These are phyloP conservation scores for Troilus luridus DNA, from an alignment of 2,888 invertebrate species.

Conservation along the genomic window DNA sequence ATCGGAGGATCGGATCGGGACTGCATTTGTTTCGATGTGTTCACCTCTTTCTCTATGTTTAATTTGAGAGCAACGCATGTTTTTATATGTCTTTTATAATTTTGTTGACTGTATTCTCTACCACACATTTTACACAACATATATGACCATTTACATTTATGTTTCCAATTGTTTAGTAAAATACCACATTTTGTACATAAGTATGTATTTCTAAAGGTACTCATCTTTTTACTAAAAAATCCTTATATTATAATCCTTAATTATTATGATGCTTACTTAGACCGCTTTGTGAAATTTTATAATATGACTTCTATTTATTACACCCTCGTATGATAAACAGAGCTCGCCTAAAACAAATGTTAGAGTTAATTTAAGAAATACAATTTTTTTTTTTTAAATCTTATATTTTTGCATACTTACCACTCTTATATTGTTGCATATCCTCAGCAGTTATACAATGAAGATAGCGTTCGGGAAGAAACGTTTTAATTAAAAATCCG, in stretches of 20 bases:
- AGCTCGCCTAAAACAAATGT: not conserved
- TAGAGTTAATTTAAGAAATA: not conserved
- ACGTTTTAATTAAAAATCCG: not conserved
- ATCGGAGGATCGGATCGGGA: not conserved
- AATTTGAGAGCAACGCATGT: not conserved
- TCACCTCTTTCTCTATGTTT: not conserved
- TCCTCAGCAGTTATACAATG: not conserved
- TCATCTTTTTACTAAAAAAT: not conserved
- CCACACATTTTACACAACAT: not conserved
- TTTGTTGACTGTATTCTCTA: not conserved
- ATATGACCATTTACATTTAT: conserved; percentile 15
- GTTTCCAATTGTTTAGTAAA: conserved; percentile 6
- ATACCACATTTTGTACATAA: not conserved
- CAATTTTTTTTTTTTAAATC: not conserved
- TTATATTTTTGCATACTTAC: not conserved
- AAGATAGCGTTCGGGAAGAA: not conserved
- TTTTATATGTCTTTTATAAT: not conserved
- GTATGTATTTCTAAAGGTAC: not conserved
- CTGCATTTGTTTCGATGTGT: not conserved
- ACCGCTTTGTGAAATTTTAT: not conserved
- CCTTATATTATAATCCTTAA: no score
- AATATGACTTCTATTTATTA: not conserved
- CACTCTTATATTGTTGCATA: conserved; percentile 4
- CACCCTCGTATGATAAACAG: not conserved
- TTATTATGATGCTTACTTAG: not conserved